Evolutionary conservation across 2,797 vertebrate species (phyloP), one percentile per base, ranked within the genome.

Genomic region (Molossus alvarezi): DNA sequence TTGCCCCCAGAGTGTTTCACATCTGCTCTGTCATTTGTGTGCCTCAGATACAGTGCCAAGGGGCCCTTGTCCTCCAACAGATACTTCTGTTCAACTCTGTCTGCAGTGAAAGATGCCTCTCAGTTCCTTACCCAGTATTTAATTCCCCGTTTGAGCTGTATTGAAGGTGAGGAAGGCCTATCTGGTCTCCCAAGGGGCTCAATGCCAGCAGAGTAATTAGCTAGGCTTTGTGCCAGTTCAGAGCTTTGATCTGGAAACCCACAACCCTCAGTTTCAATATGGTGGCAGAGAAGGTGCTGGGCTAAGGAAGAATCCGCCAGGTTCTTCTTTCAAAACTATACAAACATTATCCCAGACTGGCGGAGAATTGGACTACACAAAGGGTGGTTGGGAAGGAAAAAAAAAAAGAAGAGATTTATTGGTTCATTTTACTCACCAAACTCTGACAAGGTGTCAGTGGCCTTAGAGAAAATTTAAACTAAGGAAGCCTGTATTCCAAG

Each of bases 161-260:
- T 60, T 94, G 87, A 97, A 95, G 97, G 94, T 96, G 87, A 97
- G 62, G 76, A 84, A 97, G 95, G 83, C 95, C 83, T 94, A 97
- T 97, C 93, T 97, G 94, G 93, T 96, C 95, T 96, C 94, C 96
- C 96, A 81, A 87, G 96, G 65, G 96, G 83, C 95, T 79, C 45
- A 1, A 29, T 79, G 95, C 97, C 97, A 97, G 81, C 57, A 71
- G 83, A 93, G 76, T 97, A 98, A 97, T 98, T 97, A 98, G 94
- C 79, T 91, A 94, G 97, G 97, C 96, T 92, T 71, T 27, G 18
- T 55, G 96, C 96, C 97, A 97, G 2, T 87, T 93, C 37, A 58
- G 94, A 94, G 89, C 96, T 97, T 97, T 97, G 96, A 98, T 97
- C 93, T 96, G 62, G 87, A 93, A 95, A 96, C 93, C 91, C 85